Conservation (phyloP, 2,888 invertebrate genomes). For the Drosophila pseudotakahashii region DNA sequence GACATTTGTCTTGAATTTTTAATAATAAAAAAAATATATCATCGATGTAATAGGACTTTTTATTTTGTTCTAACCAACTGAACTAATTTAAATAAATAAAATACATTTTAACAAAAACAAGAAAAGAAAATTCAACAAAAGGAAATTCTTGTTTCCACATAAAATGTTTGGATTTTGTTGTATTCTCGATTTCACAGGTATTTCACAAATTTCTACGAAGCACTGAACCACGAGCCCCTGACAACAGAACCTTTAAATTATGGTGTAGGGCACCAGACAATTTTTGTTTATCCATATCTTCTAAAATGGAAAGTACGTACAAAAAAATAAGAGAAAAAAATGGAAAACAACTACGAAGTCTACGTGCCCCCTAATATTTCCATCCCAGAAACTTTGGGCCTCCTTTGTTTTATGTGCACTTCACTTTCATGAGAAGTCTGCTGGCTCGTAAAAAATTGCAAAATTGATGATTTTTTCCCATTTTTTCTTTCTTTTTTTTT, state of each 20-base stretch:
- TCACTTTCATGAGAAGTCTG: conserved; percentile 49
- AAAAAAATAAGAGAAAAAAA: conserved; percentile 17
- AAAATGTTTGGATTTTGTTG: background rate
- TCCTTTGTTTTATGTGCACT: conserved; percentile 71
- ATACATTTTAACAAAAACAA: background rate
- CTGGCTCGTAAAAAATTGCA: conserved; percentile 67
- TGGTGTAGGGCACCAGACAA: conserved; percentile 11
- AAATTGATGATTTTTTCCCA: conserved; percentile 61
- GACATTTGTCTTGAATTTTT: background rate
- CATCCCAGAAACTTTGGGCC: conserved; percentile 1
- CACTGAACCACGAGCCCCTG: background rate
- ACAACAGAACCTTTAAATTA: background rate
- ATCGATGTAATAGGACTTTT: background rate
- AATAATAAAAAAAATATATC: background rate
- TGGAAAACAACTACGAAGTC: conserved; percentile 19
- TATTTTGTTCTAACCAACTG: no score
- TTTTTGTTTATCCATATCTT: conserved; percentile 23
- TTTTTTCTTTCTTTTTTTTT: conserved; percentile 39
- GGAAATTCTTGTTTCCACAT: background rate
- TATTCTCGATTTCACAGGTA: background rate
- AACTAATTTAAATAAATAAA: no score
- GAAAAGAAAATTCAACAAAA: background rate
- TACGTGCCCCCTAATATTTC: conserved; percentile 9
- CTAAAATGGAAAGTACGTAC: conserved; percentile 2
- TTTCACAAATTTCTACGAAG: conserved; percentile 1